A percentile compares a stretch with the other conserved stretches of the same genome.
Evolutionary conservation across 2,113 vertebrate genomes (phyloP).

Genomic region (Prinia subflava): DNA sequence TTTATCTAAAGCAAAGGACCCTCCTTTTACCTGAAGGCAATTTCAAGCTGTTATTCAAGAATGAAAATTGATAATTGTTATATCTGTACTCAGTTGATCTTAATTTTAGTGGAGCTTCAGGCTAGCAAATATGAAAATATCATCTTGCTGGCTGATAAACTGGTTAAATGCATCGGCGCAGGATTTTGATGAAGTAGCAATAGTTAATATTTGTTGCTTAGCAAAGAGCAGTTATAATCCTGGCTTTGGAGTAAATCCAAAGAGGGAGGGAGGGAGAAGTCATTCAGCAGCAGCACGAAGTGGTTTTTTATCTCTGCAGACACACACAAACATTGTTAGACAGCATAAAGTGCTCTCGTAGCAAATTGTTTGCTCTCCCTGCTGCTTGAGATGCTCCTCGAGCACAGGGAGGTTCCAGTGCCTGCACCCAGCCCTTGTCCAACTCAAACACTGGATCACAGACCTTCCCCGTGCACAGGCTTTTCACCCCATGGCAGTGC

Average conservation of each 20-base stretch:
- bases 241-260: conserved; percentile 37
- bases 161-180: conserved; percentile 43
- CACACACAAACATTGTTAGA: conserved; percentile 20
- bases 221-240: conserved; percentile 43
- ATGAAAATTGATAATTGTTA: conserved; percentile 78
- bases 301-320: not conserved
- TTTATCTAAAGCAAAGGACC: conserved; percentile 63
- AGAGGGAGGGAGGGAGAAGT: not conserved
- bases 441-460: not conserved
- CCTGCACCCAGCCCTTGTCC: not conserved
- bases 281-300: not conserved
- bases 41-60: conserved; percentile 72
- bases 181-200: conserved; percentile 55
- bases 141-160: conserved; percentile 52
- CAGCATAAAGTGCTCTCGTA: not conserved
- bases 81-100: conserved; percentile 65
- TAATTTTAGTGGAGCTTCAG: conserved; percentile 71
- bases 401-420: not conserved
- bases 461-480: not conserved
- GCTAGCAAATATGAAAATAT: conserved; percentile 71
- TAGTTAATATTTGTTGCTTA: conserved; percentile 48
- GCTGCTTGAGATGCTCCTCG: not conserved
- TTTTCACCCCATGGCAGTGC: rapidly evolving
- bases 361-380: not conserved
- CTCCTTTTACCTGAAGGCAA: conserved; percentile 75